These are phyloP conservation scores for Rhinatrema bivittatum DNA, from an alignment of 2,797 vertebrate genomes.

Conservation along the genomic window DNA sequence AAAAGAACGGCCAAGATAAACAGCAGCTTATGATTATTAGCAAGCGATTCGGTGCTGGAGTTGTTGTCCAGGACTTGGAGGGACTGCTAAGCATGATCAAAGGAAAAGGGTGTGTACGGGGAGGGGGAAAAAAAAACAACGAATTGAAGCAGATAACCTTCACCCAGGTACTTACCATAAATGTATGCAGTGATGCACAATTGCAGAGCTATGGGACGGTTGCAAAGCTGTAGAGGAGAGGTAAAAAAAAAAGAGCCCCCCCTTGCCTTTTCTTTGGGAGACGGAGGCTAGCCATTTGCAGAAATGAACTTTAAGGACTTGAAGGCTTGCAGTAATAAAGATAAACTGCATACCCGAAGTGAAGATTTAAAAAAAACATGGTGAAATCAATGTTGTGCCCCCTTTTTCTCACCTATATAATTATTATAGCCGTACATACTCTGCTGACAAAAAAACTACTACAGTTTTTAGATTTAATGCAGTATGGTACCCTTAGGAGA, in stretches of 20 bases:
- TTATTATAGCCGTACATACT: not conserved
- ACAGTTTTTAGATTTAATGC: not conserved
- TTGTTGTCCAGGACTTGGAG: too few species aligned
- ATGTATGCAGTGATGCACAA: slow-evolving; percentile 1
- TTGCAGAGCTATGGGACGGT: not conserved
- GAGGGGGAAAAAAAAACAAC: too few species aligned
- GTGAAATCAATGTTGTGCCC: not conserved
- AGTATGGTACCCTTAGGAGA: not conserved
- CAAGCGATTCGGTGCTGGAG: too few species aligned
- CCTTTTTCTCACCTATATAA: not conserved
- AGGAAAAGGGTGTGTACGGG: too few species aligned
- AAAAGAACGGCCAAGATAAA: too few species aligned
- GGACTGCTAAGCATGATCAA: too few species aligned
- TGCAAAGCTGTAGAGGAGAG: not conserved
- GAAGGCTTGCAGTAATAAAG: not conserved
- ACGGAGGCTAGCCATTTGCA: not conserved
- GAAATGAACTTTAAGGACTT: not conserved
- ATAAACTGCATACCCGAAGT: not conserved
- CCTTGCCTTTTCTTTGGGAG: slow-evolving; percentile 3
- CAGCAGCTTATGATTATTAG: too few species aligned
- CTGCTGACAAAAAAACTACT: not conserved
- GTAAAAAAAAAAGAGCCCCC: not conserved
- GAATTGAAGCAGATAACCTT: not conserved
- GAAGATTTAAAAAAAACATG: not conserved
- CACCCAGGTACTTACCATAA: slow-evolving; percentile 3